A percentile compares a stretch with the other conserved stretches of the same genome.
Conservation (phyloP, 1,140 invertebrate genomes). For the Sycobia sp. region DNA sequence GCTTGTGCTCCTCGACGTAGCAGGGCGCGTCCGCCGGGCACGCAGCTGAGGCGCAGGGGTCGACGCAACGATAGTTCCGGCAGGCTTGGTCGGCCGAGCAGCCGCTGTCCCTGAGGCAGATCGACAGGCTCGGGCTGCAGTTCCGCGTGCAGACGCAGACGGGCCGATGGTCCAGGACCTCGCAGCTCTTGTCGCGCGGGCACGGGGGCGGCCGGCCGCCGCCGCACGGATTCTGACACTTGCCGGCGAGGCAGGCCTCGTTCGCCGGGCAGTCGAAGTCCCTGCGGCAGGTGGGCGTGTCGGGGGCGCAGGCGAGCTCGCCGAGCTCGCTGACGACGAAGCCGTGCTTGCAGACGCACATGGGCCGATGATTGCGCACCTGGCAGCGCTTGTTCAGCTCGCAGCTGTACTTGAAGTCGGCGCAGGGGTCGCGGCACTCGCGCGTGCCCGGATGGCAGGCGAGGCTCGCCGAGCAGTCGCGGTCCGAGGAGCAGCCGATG, state of each 20-base stretch:
- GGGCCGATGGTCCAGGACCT: conserved; percentile 82
- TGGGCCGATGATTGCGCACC: conserved; percentile 80
- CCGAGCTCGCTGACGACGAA: conserved; percentile 84
- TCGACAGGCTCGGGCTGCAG: conserved; percentile 82
- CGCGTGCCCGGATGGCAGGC: conserved; percentile 72
- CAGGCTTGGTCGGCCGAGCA: conserved; percentile 84
- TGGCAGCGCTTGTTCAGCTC: conserved; percentile 84
- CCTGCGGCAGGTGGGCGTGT: conserved; percentile 75
- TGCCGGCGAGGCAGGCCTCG: conserved; percentile 78
- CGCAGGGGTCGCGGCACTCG: conserved; percentile 81
- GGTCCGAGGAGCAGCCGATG: conserved; percentile 68
- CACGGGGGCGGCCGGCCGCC: conserved; percentile 56
- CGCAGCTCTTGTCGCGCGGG: conserved; percentile 79
- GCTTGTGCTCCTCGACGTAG: conserved; percentile 89
- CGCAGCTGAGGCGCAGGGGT: conserved; percentile 81
- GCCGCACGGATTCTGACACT: conserved; percentile 85
- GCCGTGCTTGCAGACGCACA: conserved; percentile 87
- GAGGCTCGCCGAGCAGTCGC: conserved; percentile 76
- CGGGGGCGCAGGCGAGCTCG: conserved; percentile 81
- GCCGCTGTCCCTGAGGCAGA: conserved; percentile 86
- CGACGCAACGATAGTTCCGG: conserved; percentile 85
- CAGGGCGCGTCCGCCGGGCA: conserved; percentile 84
- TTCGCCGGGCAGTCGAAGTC: conserved; percentile 86
- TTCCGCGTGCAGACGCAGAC: conserved; percentile 85
- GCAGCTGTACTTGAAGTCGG: conserved; percentile 67